phyloP scores from a whole-genome alignment of 2,113 vertebrate species.

The Archilochus colubris region DNA sequence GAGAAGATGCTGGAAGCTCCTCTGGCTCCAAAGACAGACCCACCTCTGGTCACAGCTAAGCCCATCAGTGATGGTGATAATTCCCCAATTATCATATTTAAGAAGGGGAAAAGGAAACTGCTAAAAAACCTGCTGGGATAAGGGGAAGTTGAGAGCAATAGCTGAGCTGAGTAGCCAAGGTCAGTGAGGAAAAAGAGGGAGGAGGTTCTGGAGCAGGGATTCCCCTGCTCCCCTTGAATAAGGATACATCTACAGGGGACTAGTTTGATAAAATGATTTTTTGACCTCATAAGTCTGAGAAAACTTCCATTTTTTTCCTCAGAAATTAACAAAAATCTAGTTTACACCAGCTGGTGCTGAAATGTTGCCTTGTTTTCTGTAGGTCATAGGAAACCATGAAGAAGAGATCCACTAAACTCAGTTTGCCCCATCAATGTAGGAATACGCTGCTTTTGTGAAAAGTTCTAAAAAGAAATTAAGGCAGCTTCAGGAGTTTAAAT shows the following conservation, averaged over 20 bases:
- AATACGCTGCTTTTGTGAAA: not conserved
- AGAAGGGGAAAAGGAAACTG: too few relatives aligned
- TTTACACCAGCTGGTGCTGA: rapidly evolving
- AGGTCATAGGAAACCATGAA: not conserved
- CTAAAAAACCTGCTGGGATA: too few relatives aligned
- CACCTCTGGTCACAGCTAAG: too few relatives aligned
- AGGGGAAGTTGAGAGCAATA: too few relatives aligned
- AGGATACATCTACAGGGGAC: not conserved
- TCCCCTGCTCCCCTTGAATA: not conserved
- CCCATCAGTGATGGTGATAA: too few relatives aligned
- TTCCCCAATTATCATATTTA: too few relatives aligned
- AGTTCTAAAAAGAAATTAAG: not conserved
- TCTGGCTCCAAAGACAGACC: too few relatives aligned
- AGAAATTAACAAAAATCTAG: not conserved
- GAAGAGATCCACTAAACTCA: not conserved
- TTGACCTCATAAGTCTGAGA: not conserved
- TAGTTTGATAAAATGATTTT: not conserved
- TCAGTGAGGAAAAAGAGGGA: too few relatives aligned
- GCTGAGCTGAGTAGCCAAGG: too few relatives aligned
- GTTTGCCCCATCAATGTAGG: not conserved
- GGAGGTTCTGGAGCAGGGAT: too few relatives aligned
- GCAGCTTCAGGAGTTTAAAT: not conserved
- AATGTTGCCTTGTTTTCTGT: not conserved
- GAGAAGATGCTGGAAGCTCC: too few relatives aligned
- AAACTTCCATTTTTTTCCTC: not conserved